phyloP scores from a whole-genome alignment of 92 coral and sea anemone genomes.

The Porites divaricata region DNA sequence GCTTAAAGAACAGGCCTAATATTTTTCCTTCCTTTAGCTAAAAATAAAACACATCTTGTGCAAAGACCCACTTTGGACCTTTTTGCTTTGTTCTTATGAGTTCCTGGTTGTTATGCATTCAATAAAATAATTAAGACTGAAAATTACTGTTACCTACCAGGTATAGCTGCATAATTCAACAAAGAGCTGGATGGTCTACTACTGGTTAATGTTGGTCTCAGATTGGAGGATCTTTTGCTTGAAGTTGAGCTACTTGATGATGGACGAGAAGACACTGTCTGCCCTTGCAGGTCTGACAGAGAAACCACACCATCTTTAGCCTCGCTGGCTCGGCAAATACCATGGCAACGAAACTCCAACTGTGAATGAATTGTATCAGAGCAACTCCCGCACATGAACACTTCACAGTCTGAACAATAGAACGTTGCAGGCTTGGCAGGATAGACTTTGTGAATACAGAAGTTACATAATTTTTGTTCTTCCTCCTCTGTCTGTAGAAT shows the following conservation, averaged over 20 bases:
- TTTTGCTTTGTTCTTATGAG: too few relatives aligned
- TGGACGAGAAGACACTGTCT: conserved; percentile 37
- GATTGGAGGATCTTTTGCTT: conserved; percentile 48
- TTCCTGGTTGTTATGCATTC: not conserved
- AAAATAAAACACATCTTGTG: too few relatives aligned
- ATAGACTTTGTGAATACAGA: conserved; percentile 90
- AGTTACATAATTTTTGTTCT: conserved; percentile 83
- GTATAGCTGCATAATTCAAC: conserved; percentile 73
- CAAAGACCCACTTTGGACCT: too few relatives aligned
- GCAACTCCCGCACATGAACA: conserved; percentile 87
- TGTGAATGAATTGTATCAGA: conserved; percentile 95
- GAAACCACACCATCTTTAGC: conserved; percentile 16
- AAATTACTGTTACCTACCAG: conserved; percentile 60
- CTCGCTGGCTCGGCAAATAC: conserved; percentile 76
- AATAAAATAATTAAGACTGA: not conserved
- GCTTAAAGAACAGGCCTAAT: too few relatives aligned
- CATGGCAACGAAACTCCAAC: conserved; percentile 88
- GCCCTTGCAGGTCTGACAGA: conserved; percentile 18
- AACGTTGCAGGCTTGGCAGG: conserved; percentile 95
- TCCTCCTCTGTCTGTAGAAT: conserved; percentile 80
- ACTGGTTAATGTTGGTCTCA: conserved; percentile 15
- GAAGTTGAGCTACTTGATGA: conserved; percentile 52
- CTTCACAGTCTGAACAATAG: conserved; percentile 88
- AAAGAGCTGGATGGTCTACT: conserved; percentile 62
- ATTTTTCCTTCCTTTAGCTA: too few relatives aligned